Conservation (phyloP, 2,113 vertebrate genomes). For the Patagioenas fasciata region DNA sequence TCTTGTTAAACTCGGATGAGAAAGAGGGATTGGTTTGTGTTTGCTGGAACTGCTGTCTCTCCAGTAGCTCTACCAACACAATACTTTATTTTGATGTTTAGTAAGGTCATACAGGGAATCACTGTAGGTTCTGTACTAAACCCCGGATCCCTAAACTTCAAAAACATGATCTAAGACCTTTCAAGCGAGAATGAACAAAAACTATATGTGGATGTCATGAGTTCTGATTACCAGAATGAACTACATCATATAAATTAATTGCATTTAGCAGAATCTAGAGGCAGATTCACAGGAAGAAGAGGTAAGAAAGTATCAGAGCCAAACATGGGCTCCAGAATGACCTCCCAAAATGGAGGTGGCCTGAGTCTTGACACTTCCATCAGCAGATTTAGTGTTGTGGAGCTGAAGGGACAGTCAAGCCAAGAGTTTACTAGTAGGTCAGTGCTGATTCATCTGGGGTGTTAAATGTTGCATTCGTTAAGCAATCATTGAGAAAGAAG, state of each 20-base stretch:
- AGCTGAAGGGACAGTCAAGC: neutral
- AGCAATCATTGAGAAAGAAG: conserved; percentile 35
- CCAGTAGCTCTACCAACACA: neutral
- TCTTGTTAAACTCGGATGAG: neutral
- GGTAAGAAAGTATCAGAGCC: neutral
- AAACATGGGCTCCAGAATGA: neutral
- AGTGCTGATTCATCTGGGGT: neutral
- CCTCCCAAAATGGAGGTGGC: neutral
- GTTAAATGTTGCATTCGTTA: conserved; percentile 27
- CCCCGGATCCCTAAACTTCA: neutral
- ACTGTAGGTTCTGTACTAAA: neutral
- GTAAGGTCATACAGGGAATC: neutral
- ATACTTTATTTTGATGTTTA: neutral
- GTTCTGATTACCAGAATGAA: neutral
- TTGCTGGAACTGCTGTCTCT: neutral
- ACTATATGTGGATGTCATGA: neutral
- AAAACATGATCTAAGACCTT: neutral
- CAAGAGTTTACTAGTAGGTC: neutral
- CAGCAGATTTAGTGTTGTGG: neutral
- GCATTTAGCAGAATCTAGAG: neutral
- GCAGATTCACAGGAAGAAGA: neutral
- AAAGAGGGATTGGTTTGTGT: neutral
- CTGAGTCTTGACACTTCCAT: neutral
- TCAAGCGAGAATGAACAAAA: neutral
- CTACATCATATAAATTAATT: neutral